Percentiles rank a stretch among this genome's conserved stretches.
Evolutionary conservation across 2,888 invertebrate genomes (phyloP).

Genomic region (Lymantria dispar): DNA sequence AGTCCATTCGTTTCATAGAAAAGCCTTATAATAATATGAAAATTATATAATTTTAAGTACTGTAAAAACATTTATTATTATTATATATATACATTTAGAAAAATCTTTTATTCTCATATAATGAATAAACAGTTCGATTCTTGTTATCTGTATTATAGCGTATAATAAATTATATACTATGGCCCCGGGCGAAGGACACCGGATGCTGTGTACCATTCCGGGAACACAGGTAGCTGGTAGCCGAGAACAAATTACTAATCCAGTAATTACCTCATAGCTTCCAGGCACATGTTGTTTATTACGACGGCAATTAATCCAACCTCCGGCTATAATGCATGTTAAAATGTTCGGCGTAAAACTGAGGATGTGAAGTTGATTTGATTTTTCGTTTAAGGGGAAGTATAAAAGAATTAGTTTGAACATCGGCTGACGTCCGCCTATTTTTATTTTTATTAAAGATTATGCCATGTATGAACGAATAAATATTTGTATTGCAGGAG

Average conservation of each 20-base stretch:
- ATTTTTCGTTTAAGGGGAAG: neutral
- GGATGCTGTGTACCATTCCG: constrained; percentile 48
- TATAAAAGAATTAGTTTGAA: no score
- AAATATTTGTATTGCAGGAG: no score
- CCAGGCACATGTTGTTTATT: constrained; percentile 43
- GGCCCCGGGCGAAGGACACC: constrained; percentile 44
- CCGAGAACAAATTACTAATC: constrained; percentile 66
- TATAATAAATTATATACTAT: constrained; percentile 26
- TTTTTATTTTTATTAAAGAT: no score
- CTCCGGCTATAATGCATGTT: constrained; percentile 4
- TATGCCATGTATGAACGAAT: no score
- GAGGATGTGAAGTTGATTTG: constrained; percentile 1
- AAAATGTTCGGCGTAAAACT: neutral
- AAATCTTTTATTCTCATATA: no score
- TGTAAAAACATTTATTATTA: no score
- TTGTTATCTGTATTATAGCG: neutral
- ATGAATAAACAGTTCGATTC: no score
- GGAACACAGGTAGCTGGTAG: constrained; percentile 68
- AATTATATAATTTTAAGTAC: no score
- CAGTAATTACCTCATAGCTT: constrained; percentile 57
- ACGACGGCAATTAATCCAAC: constrained; percentile 36
- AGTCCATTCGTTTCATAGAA: no score
- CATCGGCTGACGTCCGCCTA: no score
- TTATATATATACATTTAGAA: no score
- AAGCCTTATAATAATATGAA: no score